Base-by-base conservation (phyloP, 1,140 invertebrate species). In the Augochlora pura region DNA sequence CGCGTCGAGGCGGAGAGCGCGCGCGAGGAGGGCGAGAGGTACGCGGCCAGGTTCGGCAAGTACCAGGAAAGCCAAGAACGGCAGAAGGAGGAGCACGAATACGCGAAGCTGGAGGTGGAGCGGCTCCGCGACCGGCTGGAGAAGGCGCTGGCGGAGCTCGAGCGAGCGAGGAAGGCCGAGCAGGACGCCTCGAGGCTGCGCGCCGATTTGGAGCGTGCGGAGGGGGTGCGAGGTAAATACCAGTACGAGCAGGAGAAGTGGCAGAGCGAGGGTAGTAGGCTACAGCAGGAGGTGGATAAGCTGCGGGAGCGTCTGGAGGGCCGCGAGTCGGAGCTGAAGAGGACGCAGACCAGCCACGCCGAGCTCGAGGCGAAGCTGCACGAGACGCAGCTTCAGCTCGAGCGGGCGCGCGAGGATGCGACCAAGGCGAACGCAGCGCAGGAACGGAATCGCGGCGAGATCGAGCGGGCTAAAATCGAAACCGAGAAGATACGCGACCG, bases 171-270 rank as follows among this genome's bases (percentile, higher is more conserved):
- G 83, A 95, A 96, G 89, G 94, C 94, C 38, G 94, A 95, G 78
- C 94, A 95, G 87, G 96, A 97, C 89, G 94, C 94, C 23, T 93
- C 93, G 69, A 94, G 95, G 89, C 93, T 96, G 65, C 95, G 96
- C 69, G 94, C 95, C 70, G 96, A 97, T 89, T 92, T 97, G 87
- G 96, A 97, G 87, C 94, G 96, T 85, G 95, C 95, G 86, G 96
- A 97, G 88, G 95, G 94, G 81, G 95, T 96, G 75, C 95, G 96
- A 94, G 95, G 96, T 94, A 98, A 98, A 95, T 97, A 96, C 93
- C 96, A 96, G 91, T 96, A 96, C 91, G 97, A 97, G 93, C 96
- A 97, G 90, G 97, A 98, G 91, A 97, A 97, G 86, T 95, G 95
- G 93, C 94, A 93, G 81, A 90, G 89, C 70, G 94, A 94, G 85